Conservation (phyloP, 2,113 vertebrate genomes). For the Myiozetetes cayanensis region DNA sequence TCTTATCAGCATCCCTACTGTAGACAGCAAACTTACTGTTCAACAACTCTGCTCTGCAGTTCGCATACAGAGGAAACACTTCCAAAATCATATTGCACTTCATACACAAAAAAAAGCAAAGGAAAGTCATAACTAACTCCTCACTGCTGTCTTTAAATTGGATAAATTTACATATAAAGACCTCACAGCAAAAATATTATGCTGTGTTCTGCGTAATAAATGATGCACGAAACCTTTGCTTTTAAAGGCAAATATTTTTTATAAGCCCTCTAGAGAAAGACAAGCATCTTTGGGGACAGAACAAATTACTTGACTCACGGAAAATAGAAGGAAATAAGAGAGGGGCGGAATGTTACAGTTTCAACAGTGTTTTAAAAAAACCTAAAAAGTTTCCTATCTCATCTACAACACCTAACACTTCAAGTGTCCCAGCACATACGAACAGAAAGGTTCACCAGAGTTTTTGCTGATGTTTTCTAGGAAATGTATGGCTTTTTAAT, state of each 20-base stretch:
- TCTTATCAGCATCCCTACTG: not conserved
- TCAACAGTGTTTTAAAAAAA: not conserved
- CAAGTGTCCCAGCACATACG: not conserved
- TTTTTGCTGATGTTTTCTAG: not conserved
- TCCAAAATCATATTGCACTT: not conserved
- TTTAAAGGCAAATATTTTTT: not conserved
- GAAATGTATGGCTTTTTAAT: not conserved
- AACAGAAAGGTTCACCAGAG: not conserved
- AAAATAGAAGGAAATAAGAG: not conserved
- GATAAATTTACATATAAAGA: not conserved
- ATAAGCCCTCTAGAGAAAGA: not conserved
- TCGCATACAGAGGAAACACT: not conserved
- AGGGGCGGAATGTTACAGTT: not conserved
- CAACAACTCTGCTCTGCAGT: not conserved
- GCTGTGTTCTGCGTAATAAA: not conserved
- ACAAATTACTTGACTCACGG: not conserved
- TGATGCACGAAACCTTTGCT: not conserved
- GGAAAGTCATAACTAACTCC: not conserved
- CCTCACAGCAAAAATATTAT: not conserved
- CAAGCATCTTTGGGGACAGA: not conserved
- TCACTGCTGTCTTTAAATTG: not conserved
- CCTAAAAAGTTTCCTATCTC: not conserved
- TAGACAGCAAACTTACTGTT: not conserved
- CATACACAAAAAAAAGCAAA: not conserved
- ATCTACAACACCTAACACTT: not conserved